These are phyloP conservation scores for Phylloscopus trochiloides DNA, from an alignment of 2,113 vertebrate species.

Conservation along the genomic window DNA sequence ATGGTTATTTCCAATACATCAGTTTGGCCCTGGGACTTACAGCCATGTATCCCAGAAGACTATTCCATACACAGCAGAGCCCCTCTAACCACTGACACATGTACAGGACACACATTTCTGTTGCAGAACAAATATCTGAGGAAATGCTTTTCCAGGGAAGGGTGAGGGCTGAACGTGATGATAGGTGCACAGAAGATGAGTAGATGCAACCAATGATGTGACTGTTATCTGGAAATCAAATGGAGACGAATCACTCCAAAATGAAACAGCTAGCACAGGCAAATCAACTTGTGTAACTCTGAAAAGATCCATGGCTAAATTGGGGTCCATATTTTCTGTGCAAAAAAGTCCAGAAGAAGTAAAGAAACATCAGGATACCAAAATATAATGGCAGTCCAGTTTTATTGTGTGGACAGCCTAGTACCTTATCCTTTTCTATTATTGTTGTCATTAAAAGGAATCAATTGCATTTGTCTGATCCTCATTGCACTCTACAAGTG, in stretches of 20 bases:
- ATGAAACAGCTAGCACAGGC: not conserved
- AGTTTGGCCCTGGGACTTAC: not conserved
- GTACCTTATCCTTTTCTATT: not conserved
- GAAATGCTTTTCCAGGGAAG: not conserved
- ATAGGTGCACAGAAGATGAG: not conserved
- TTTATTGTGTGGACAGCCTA: not conserved
- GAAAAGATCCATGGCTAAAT: not conserved
- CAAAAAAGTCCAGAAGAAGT: not conserved
- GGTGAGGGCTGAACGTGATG: not conserved
- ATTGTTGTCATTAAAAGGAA: not conserved
- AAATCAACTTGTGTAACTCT: not conserved
- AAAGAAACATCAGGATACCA: not conserved
- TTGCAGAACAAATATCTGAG: not conserved
- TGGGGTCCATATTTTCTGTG: not conserved
- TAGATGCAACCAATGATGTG: not conserved
- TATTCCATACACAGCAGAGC: not conserved
- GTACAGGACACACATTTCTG: not conserved
- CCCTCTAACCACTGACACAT: not conserved
- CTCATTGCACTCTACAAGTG: not conserved
- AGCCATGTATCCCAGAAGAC: not conserved
- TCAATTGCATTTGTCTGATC: not conserved
- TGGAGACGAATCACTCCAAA: not conserved
- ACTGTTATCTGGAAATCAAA: not conserved
- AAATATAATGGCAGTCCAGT: not conserved
- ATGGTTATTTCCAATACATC: not conserved